Conservation (phyloP, 2,888 invertebrate species). For the Hyles lineata region DNA sequence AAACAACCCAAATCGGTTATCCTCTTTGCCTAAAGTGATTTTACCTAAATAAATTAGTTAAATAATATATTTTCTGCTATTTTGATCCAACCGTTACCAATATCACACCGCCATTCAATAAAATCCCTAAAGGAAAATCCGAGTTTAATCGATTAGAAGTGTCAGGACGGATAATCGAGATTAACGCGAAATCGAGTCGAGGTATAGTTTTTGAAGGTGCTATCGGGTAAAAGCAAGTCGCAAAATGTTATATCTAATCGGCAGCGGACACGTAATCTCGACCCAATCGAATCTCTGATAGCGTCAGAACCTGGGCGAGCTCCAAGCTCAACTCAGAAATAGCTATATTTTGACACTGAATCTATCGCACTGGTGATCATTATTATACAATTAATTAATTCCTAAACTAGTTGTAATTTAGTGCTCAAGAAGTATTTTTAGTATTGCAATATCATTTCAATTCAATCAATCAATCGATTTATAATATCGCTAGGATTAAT, state of each 20-base stretch:
- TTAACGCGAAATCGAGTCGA: not conserved
- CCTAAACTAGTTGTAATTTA: no score
- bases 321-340: not conserved
- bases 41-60: no score
- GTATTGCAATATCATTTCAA: no score
- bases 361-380: not conserved
- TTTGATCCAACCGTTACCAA: not conserved
- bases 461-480: no score
- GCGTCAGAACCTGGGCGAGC: not conserved
- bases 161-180: not conserved
- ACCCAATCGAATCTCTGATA: not conserved
- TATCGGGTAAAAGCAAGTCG: not conserved
- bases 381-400: not conserved
- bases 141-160: not conserved
- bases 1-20: no score
- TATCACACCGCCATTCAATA: not conserved
- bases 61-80: not conserved
- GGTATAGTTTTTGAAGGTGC: not conserved
- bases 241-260: constrained; percentile 3
- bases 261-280: not conserved
- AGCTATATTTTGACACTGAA: not conserved
- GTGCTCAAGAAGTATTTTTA: no score
- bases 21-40: no score
- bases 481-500: no score
- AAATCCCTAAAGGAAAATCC: not conserved